Evolutionary conservation across 1,140 invertebrate species (phyloP).

Genomic region (Archivesica marissinica): DNA sequence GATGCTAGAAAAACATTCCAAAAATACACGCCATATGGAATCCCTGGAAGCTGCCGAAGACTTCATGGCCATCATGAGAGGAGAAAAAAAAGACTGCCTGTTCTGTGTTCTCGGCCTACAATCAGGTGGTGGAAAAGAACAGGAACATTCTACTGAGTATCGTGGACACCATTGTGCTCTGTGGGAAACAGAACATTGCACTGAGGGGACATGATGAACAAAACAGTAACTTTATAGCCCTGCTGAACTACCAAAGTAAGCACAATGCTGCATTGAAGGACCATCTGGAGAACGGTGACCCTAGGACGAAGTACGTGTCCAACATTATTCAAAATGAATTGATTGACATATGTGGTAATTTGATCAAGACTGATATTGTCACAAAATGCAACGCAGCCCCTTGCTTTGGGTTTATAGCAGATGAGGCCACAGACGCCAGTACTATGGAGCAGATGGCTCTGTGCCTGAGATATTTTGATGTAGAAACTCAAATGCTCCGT

Average conservation of each 20-base stretch:
- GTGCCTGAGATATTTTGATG: not conserved
- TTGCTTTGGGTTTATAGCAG: conserved; percentile 1
- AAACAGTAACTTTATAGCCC: conserved; percentile 40
- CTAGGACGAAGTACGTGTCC: conserved; percentile 10
- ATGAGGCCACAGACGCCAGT: conserved; percentile 21
- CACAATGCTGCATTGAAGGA: conserved; percentile 13
- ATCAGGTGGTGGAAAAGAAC: conserved; percentile 16
- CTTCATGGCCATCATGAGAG: not conserved
- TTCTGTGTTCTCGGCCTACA: not conserved
- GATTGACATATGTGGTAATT: not conserved
- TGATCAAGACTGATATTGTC: not conserved
- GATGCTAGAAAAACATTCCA: conserved; percentile 8
- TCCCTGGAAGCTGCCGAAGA: not conserved
- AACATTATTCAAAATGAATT: conserved; percentile 1
- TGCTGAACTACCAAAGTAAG: conserved; percentile 10
- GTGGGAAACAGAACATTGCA: conserved; percentile 57
- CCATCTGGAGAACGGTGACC: conserved; percentile 10
- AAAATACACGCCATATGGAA: not conserved
- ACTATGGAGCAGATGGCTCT: conserved; percentile 36
- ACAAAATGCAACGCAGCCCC: not conserved
- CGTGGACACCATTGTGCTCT: conserved; percentile 39
- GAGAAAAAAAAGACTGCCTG: conserved; percentile 7
- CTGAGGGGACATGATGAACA: conserved; percentile 36
- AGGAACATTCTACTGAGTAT: not conserved
- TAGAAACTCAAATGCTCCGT: not conserved